These are phyloP conservation scores for Rhea pennata DNA, from an alignment of 2,113 vertebrate species.

Conservation along the genomic window DNA sequence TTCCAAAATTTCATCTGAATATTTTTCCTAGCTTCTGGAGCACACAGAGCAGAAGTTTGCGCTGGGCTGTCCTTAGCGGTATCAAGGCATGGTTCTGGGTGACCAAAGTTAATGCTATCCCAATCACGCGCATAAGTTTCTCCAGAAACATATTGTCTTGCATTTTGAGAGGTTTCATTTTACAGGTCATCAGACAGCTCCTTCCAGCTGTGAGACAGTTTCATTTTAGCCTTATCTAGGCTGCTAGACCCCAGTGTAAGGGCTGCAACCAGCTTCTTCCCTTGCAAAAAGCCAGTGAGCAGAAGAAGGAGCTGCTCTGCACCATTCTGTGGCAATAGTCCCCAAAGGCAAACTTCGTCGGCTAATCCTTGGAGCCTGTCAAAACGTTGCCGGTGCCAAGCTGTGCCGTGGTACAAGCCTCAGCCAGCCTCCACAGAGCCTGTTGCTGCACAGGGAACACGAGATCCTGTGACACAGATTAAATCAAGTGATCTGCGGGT, in stretches of 20 bases:
- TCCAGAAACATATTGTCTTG: accelerated
- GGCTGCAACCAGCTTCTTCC: background rate
- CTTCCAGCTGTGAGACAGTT: background rate
- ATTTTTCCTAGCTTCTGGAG: accelerated
- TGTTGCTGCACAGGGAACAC: background rate
- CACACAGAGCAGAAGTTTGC: background rate
- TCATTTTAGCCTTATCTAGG: background rate
- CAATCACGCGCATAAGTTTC: accelerated
- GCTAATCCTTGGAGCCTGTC: slow-evolving; percentile 22
- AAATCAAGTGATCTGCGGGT: background rate
- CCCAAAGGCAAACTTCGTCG: background rate
- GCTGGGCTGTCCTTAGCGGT: accelerated
- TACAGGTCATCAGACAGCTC: background rate
- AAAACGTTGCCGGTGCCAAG: background rate
- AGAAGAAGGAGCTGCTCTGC: background rate
- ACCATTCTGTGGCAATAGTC: background rate
- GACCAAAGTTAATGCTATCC: background rate
- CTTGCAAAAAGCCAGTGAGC: accelerated
- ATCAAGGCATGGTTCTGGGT: background rate
- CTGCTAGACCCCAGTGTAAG: accelerated
- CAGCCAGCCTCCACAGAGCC: background rate
- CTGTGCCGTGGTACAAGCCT: background rate
- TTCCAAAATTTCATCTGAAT: accelerated
- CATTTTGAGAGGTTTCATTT: background rate
- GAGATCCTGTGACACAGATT: slow-evolving; percentile 42